These are phyloP conservation scores for Lissonota sp. DNA, from an alignment of 2,888 invertebrate genomes.

Conservation along the genomic window DNA sequence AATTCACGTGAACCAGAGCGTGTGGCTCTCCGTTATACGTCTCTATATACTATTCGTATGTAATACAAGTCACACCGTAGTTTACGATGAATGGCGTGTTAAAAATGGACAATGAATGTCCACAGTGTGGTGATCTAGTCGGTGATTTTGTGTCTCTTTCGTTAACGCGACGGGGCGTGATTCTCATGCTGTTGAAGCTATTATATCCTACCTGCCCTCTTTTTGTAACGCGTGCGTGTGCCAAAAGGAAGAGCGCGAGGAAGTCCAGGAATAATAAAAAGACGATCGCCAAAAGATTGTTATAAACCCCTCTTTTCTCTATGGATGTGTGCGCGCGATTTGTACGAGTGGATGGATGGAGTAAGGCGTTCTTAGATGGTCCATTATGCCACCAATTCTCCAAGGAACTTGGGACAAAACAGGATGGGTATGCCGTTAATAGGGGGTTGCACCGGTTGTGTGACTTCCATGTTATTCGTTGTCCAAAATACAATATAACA, in stretches of 20 bases:
- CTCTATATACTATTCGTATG: too few relatives aligned
- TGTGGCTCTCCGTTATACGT: too few relatives aligned
- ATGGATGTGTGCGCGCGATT: too few relatives aligned
- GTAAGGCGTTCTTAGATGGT: conserved; percentile 60
- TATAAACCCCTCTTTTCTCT: too few relatives aligned
- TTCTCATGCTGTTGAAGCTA: neutral
- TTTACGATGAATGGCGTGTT: too few relatives aligned
- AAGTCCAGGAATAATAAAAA: neutral
- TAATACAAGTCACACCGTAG: too few relatives aligned
- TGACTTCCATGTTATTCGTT: too few relatives aligned
- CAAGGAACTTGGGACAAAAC: conserved; percentile 46
- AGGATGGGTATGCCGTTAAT: conserved; percentile 16
- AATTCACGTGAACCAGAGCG: too few relatives aligned
- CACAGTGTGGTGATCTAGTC: too few relatives aligned
- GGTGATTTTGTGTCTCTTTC: conserved; percentile 1
- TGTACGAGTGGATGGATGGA: too few relatives aligned
- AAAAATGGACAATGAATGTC: too few relatives aligned
- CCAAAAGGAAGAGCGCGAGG: neutral
- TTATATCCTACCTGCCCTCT: conserved; percentile 16
- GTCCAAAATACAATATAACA: too few relatives aligned
- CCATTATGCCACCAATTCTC: conserved; percentile 73
- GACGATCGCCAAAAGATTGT: neutral
- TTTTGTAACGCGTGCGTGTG: conserved; percentile 25
- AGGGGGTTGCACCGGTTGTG: neutral
- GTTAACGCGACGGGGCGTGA: conserved; percentile 37